phyloP scores from a whole-genome alignment of 2,113 vertebrate species.

The Periophthalmus modestus region DNA sequence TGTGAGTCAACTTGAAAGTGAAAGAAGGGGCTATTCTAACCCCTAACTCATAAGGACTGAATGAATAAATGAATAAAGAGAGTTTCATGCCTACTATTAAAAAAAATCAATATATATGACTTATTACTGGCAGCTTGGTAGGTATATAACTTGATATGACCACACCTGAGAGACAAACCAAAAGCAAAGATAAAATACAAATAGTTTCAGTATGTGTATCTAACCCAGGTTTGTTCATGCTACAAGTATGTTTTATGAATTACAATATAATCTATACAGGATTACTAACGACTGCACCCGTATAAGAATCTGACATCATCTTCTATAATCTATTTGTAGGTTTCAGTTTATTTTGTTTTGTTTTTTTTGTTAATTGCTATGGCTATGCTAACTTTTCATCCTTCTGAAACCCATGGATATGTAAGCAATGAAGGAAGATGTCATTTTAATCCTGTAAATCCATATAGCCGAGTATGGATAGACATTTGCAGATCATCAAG shows the following conservation, averaged over 20 bases:
- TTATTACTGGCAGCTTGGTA: neutral
- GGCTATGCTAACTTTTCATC: too few relatives aligned
- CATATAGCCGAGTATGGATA: neutral
- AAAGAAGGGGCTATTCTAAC: too few relatives aligned
- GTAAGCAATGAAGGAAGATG: neutral
- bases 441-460: neutral
- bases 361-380: too few relatives aligned
- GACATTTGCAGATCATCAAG: conserved; percentile 21
- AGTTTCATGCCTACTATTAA: neutral
- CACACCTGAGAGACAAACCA: neutral
- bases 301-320: neutral
- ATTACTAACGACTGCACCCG: neutral
- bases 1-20: too few relatives aligned
- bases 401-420: neutral
- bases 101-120: neutral
- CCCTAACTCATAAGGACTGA: too few relatives aligned
- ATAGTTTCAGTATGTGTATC: too few relatives aligned
- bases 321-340: neutral
- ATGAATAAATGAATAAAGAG: too few relatives aligned
- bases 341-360: too few relatives aligned
- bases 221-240: too few relatives aligned
- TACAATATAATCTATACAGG: neutral
- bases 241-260: neutral
- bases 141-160: neutral
- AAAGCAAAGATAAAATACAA: neutral